Percentiles rank a stretch among this genome's conserved stretches.
Evolutionary conservation across 2,888 invertebrate genomes (phyloP).

Genomic region (Lasioglossum morio): DNA sequence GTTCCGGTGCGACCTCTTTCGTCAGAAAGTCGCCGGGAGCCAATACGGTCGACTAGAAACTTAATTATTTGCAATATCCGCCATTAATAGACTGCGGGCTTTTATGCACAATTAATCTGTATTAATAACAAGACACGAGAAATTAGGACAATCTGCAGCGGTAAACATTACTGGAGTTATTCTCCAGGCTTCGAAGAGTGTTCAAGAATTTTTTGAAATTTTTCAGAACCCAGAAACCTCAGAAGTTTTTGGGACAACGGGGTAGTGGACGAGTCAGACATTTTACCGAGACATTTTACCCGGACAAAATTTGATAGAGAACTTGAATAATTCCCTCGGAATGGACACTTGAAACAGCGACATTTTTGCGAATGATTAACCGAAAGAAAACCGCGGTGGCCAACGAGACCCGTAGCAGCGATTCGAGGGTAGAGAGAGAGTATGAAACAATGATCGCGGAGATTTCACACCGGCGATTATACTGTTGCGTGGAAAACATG

Average conservation of each 20-base stretch:
- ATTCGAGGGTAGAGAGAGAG: background rate
- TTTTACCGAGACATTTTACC: too few relatives aligned
- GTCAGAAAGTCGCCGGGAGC: background rate
- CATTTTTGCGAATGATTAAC: background rate
- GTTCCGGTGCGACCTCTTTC: background rate
- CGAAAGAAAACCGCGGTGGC: background rate
- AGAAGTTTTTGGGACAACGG: background rate
- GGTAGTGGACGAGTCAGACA: background rate
- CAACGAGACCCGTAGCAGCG: background rate
- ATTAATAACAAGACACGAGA: too few relatives aligned
- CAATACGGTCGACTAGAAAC: background rate
- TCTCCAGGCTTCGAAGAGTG: too few relatives aligned
- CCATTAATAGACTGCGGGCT: background rate
- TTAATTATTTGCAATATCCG: background rate
- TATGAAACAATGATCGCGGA: background rate
- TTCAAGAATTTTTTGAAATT: background rate
- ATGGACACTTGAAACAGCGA: background rate
- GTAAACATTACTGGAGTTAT: background rate
- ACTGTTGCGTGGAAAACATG: slow-evolving; percentile 14
- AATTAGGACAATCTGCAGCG: background rate
- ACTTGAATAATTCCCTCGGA: too few relatives aligned
- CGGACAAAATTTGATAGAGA: background rate
- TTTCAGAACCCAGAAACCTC: background rate
- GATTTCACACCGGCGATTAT: slow-evolving; percentile 1
- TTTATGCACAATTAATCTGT: too few relatives aligned